Base-by-base conservation (phyloP, 2,888 invertebrate species). In the Kuschelorhynchus macadamiae region DNA sequence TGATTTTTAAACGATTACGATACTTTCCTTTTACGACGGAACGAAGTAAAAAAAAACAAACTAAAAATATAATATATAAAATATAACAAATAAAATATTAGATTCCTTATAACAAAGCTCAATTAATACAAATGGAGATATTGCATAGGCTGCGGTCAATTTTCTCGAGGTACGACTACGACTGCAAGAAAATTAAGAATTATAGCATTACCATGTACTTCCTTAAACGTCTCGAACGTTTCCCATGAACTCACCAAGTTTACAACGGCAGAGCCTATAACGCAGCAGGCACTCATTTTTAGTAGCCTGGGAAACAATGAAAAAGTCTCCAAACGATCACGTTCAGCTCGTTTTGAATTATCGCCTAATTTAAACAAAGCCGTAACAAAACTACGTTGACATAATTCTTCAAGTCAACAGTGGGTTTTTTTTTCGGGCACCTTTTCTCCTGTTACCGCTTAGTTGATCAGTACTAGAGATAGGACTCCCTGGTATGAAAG, bases 341-440 rank as follows among this genome's bases (percentile, higher is more conserved):
- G 62, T 61, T 32, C 21, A 44, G 56, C 67, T 36, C 42, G 67
- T 67, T 62, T 57, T 62, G 62, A 62, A 62, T 67, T 67, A 67
- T 62, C 60, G 33, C 67, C 67, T 61, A 67, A 67, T 67, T 67
- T 53, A 47, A 67, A 60, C 18, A 12, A 47, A 20, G 55, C 33
- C 59, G 33, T 60, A 52, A 44, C 32, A 30, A 66, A 46, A 66
- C 50, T 57, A 20, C 42, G 49, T 47, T 20, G 41, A 12, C 44
- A 18, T 56, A 44, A 52, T 18, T 52, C 33, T 12, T 25, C 41
- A 25, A 25, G 25, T 11, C 9, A 30, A 30, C 30, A 30, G 30
- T 12, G 11, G 9, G 9, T 11, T 7, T 11, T 36, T n/a, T 36
- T 36, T 12, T 3, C 4, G 11, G 36, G 11, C 2, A 12, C 9